Conservation (phyloP, 1,140 invertebrate species). For the Augochlora pura region DNA sequence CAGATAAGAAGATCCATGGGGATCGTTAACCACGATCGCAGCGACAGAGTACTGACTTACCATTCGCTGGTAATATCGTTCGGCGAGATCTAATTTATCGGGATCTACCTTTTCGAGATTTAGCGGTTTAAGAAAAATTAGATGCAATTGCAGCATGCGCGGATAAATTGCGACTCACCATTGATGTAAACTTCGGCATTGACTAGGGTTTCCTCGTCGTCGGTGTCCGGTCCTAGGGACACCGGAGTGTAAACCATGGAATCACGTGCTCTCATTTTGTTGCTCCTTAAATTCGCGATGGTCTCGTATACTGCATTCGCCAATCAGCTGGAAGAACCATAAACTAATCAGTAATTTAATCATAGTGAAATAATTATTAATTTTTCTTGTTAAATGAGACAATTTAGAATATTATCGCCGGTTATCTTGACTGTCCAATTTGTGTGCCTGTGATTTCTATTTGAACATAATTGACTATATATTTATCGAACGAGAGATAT, state of each 20-base stretch:
- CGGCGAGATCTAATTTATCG: not conserved
- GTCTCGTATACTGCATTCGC: conserved; percentile 31
- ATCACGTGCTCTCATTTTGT: conserved; percentile 75
- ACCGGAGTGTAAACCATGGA: conserved; percentile 78
- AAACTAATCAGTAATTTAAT: not conserved
- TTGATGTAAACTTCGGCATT: conserved; percentile 78
- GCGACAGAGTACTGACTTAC: not conserved
- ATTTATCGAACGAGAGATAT: too few species aligned
- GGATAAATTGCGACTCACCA: conserved; percentile 66
- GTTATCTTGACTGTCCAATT: too few species aligned
- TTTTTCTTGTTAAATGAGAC: too few species aligned
- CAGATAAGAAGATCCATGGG: conserved; percentile 21
- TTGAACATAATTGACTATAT: too few species aligned
- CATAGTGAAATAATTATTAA: not conserved
- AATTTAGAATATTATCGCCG: too few species aligned
- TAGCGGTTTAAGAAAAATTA: not conserved
- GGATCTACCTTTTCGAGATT: not conserved
- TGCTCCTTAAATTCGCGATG: not conserved
- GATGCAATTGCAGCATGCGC: too few species aligned
- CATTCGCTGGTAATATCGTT: conserved; percentile 13
- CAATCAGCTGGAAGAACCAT: conserved; percentile 37
- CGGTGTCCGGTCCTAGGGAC: conserved; percentile 78
- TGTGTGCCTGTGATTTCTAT: too few species aligned
- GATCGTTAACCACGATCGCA: conserved; percentile 20
- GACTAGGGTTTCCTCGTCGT: conserved; percentile 78